A percentile compares a stretch with the other conserved stretches of the same genome.
phyloP scores from a whole-genome alignment of 2,888 invertebrate genomes.

The Chrysotoxum bicinctum region DNA sequence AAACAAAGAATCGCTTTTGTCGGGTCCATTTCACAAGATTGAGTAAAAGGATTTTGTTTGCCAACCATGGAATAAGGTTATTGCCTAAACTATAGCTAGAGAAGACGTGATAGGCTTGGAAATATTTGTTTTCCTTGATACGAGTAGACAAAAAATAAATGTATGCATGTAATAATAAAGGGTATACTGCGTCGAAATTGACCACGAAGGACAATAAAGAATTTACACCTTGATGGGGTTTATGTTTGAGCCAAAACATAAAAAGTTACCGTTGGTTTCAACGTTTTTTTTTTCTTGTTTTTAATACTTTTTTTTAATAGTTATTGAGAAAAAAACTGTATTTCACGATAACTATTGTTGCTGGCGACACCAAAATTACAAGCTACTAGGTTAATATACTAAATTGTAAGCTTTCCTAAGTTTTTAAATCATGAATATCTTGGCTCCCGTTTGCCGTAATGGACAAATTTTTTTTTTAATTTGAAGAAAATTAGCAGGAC shows the following conservation, averaged over 20 bases:
- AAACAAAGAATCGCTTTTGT: background rate
- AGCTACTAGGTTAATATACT: too few relatives aligned
- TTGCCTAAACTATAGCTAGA: background rate
- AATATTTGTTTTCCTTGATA: background rate
- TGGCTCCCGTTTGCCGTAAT: too few relatives aligned
- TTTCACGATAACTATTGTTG: too few relatives aligned
- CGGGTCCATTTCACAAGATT: conserved; percentile 8
- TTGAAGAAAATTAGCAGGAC: too few relatives aligned
- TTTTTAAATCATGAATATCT: too few relatives aligned
- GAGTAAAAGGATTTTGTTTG: conserved; percentile 1
- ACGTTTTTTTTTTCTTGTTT: background rate
- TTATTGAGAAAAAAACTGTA: too few relatives aligned
- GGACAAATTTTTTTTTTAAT: too few relatives aligned
- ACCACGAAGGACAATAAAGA: conserved; percentile 38
- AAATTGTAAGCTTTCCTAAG: too few relatives aligned
- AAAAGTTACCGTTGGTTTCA: background rate
- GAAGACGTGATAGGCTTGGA: background rate
- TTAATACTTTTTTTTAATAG: background rate
- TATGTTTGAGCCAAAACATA: background rate
- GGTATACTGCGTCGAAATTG: conserved; percentile 20
- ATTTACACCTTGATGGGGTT: background rate
- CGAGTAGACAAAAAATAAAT: background rate
- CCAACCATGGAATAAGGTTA: background rate
- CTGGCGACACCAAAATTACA: too few relatives aligned
- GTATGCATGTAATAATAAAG: background rate